phyloP scores from a whole-genome alignment of 2,888 invertebrate genomes.

The Nomada goodeniana region DNA sequence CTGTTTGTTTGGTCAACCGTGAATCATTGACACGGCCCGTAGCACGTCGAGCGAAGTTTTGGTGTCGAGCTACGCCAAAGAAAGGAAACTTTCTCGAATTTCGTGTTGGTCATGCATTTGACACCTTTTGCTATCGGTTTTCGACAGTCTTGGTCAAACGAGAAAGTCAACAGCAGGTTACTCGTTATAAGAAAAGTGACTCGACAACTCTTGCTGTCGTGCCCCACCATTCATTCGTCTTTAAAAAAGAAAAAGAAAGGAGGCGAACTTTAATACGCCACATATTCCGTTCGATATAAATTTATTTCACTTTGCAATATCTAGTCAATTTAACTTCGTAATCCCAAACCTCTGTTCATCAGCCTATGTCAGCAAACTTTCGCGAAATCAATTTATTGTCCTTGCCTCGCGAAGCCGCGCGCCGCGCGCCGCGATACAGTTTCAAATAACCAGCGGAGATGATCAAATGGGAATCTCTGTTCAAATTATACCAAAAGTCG shows the following conservation, averaged over 20 bases:
- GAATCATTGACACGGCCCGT: constrained; percentile 9
- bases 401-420: not conserved
- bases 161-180: constrained; percentile 10
- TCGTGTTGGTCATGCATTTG: constrained; percentile 27
- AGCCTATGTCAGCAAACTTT: not conserved
- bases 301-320: not conserved
- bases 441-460: constrained; percentile 11
- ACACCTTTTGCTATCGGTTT: constrained; percentile 34
- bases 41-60: constrained; percentile 27
- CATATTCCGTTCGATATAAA: not conserved
- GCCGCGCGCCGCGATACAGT: not conserved
- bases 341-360: constrained; percentile 1
- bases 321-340: not conserved
- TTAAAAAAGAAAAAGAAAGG: too few relatives aligned
- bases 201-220: not conserved
- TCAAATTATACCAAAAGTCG: constrained; percentile 20
- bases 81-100: constrained; percentile 27
- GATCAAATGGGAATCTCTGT: constrained; percentile 19
- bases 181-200: constrained; percentile 13
- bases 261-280: too few relatives aligned
- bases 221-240: not conserved
- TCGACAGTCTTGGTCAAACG: constrained; percentile 22
- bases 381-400: constrained; percentile 17
- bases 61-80: not conserved
- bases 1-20: constrained; percentile 32